Conservation (phyloP, 2,797 vertebrate genomes). For the Oryzias sinensis region DNA sequence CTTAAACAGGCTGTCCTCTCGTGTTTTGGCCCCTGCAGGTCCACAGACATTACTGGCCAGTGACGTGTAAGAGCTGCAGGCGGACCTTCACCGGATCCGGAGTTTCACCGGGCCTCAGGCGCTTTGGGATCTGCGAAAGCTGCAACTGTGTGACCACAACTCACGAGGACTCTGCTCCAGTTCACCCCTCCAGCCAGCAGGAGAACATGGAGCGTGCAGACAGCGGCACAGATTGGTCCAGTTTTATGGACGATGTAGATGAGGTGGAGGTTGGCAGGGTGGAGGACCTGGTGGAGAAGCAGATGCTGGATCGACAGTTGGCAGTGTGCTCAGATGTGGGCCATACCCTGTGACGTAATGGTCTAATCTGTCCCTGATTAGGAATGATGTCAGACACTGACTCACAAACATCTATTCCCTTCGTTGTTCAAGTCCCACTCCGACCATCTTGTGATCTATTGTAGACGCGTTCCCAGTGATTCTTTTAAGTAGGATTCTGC, state of each 20-base stretch:
- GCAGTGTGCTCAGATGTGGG: constrained; percentile 45
- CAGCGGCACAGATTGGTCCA: constrained; percentile 86
- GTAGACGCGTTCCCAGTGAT: too few species aligned
- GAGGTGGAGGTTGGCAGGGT: constrained; percentile 87
- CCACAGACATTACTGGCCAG: constrained; percentile 91
- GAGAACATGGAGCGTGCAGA: constrained; percentile 84
- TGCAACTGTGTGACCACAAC: constrained; percentile 92
- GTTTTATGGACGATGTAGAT: constrained; percentile 92
- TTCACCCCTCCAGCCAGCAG: constrained; percentile 77
- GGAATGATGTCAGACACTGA: too few species aligned
- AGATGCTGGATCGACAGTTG: constrained; percentile 73
- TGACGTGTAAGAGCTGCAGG: constrained; percentile 93
- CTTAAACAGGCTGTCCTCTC: not conserved
- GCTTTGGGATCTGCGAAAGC: constrained; percentile 91
- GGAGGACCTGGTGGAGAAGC: constrained; percentile 85
- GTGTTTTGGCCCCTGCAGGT: constrained; percentile 74
- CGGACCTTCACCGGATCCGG: constrained; percentile 86
- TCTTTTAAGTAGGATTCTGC: too few species aligned
- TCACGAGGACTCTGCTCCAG: constrained; percentile 80
- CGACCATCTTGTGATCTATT: too few species aligned
- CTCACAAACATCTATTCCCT: too few species aligned
- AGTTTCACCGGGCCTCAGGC: constrained; percentile 85
- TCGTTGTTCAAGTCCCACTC: too few species aligned
- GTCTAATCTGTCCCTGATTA: too few species aligned
- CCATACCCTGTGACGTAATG: constrained; percentile 39